Base-by-base conservation (phyloP, 2,797 vertebrate species). In the Galago senegalensis region DNA sequence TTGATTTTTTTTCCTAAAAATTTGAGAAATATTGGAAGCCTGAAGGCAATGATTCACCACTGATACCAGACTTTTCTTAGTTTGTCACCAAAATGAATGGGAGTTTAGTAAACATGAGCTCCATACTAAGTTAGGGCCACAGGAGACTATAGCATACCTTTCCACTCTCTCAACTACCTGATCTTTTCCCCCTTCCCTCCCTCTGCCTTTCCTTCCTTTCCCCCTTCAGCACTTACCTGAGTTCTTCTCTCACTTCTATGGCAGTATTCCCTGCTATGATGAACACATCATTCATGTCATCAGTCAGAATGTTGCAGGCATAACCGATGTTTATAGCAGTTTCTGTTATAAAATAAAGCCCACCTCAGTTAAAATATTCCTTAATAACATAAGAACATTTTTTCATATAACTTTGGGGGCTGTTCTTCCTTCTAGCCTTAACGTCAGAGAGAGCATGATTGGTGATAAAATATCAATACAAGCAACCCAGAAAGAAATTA, bases 251-350 rank as follows among this genome's bases (percentile, higher is more conserved):
- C 83, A 99, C 99, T 97, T 99, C 99, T 21, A 86, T 92, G 25
- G 92, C 96, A 1, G 98, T 98, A 93, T 98, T 98, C 43, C 99
- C 99, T 23, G 99, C 98, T 81, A 99, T 97, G 49, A 99, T 97
- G 89, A 99, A 99, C 96, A 99, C 98, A 82, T 99, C 99, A 70
- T 98, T 98, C 99, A 99, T 99, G 96, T 99, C 99, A 56, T 99
- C 99, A 49, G 99, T 98, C 93, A 99, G 98, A 98, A 99, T 98
- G 96, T 99, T 98, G 98, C 99, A 99, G 87, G 99, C 99, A 97
- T 99, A 99, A 69, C 99, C 99, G 13, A 99, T 99, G 97, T 99
- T 99, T 98, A 99, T 98, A 1, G 99, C 99, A 6, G 99, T 99
- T 98, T 99, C 99, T 99, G 97, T 84, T 34, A 80, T 60, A 72